Base-by-base conservation (phyloP, 2,797 vertebrate genomes). In the Malacoctenus gilli region DNA sequence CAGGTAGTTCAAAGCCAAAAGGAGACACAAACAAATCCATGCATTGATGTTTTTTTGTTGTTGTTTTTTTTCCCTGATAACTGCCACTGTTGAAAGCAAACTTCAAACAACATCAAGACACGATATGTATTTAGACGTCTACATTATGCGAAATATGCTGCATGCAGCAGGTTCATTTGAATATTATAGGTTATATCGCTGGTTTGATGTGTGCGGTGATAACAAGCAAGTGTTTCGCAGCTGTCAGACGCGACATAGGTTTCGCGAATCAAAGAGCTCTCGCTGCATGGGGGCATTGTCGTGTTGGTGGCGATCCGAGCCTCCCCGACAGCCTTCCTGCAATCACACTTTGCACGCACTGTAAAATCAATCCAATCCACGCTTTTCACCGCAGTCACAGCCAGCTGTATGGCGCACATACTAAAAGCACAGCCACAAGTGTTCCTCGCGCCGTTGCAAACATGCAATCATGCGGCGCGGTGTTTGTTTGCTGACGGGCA, bases 401-500 rank as follows among this genome's bases (percentile, higher is more conserved):
- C 11, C 19, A 23, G 22, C 2, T 8, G 4, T 40, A 16, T 3
- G 12, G 18, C 3, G 13, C 7, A 43, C 3, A 20, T 14, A 12
- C 9, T 23, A 1, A 63, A 51, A 62, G 51, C 14, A 58, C 1
- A 62, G 13, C n/a, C n/a, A 53, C 18, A 36, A 31, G 34, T 39
- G 19, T 42, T n/a, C 50, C 25, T 39, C 48, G 55, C 9, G 0
- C 16, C 1, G 5, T n/a, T 12, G 22, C 40, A 72, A 68, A 68
- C 36, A 65, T 14, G 41, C 16, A 59, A 25, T 57, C 52, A 54
- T 40, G 48, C 19, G 34, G 28, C 68, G 21, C 39, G 42, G 34
- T 42, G 42, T 67, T 41, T 61, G 49, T 54, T 66, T 53, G 62
- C 67, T 82, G 82, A 81, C 80, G 67, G 79, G 65, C 68, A 57